Base-by-base conservation (phyloP, 2,888 invertebrate species). In the Pachycephus smyrnensis region DNA sequence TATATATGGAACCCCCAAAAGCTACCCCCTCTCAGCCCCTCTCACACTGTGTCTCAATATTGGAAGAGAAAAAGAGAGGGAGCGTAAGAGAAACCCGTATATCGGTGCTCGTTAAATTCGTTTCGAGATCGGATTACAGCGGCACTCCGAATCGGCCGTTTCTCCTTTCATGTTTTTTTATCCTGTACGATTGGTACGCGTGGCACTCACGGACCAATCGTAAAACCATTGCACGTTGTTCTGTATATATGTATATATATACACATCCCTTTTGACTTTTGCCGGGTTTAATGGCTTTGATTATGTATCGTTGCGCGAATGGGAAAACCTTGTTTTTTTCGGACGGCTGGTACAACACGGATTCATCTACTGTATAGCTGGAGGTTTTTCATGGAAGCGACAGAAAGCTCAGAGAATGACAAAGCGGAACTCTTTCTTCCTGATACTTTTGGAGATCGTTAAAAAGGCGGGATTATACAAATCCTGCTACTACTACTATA, bases 31-130 rank as follows among this genome's bases (percentile, higher is more conserved):
- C 68, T 69, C 73, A 75, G 73, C 37, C 76, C 75, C 69, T 77
- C 76, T 36, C 82, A 82, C 85, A 86, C 83, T 84, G 83, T 82
- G 80, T 76, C 80, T 80, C 77, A 78, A 78, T 76, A 76, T 79
- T 77, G 69, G 73, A 36, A 68, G 69, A 75, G 80, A 76, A 76
- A 76, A 78, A 32, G 40, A 68, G 75, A 76, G 82, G 79, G 71
- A 77, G 77, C 69, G 81, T 79, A 68, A 68, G 40, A 74, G 80
- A 79, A 69, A 75, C 23, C 55, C 55, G 55, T 23, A 71, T 71
- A 71, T 74, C 33, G 71, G 31, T 55, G 71, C 75, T 73, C 71
- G 79, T 80, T 80, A 68, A 76, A 76, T 75, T 73, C 69, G 73
- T 76, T 78, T 80, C 55, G 80, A 73, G 73, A 76, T 80, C 35